Conservation (phyloP, 2,888 invertebrate genomes). For the Pollenia amentaria region DNA sequence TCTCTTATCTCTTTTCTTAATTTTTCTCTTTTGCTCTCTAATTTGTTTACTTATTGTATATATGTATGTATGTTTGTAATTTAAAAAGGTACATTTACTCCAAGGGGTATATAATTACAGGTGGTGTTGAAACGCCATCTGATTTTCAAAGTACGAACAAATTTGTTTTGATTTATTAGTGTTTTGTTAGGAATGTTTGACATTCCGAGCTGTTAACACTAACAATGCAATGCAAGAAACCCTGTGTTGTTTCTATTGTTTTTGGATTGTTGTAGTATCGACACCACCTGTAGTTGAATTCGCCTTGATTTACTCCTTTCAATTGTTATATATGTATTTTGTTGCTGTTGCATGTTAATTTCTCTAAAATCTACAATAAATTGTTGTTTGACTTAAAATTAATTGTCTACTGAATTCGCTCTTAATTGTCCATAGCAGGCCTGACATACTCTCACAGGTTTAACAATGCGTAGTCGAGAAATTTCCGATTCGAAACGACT, state of each 20-base stretch:
- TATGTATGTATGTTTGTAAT: constrained; percentile 62
- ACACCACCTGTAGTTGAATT: too few relatives aligned
- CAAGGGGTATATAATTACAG: too few relatives aligned
- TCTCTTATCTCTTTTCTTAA: constrained; percentile 31
- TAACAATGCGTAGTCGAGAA: constrained; percentile 94
- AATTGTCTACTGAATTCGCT: constrained; percentile 82
- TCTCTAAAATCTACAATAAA: constrained; percentile 17
- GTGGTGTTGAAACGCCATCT: too few relatives aligned
- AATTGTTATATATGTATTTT: constrained; percentile 45
- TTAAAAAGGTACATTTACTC: constrained; percentile 69
- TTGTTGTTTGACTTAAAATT: constrained; percentile 62
- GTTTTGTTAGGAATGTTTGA: too few relatives aligned
- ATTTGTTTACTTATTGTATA: constrained; percentile 56
- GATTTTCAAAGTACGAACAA: too few relatives aligned
- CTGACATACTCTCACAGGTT: constrained; percentile 98
- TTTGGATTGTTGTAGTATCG: too few relatives aligned
- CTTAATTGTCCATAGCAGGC: constrained; percentile 90
- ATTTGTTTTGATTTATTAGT: too few relatives aligned
- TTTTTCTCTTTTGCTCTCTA: constrained; percentile 7
- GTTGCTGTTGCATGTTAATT: constrained; percentile 51
- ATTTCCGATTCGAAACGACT: constrained; percentile 99
- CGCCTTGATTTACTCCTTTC: too few relatives aligned
- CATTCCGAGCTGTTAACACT: too few relatives aligned
- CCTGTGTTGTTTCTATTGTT: too few relatives aligned
- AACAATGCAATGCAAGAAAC: too few relatives aligned